These are phyloP conservation scores for Perca fluviatilis DNA, from an alignment of 2,113 vertebrate genomes.

Conservation along the genomic window DNA sequence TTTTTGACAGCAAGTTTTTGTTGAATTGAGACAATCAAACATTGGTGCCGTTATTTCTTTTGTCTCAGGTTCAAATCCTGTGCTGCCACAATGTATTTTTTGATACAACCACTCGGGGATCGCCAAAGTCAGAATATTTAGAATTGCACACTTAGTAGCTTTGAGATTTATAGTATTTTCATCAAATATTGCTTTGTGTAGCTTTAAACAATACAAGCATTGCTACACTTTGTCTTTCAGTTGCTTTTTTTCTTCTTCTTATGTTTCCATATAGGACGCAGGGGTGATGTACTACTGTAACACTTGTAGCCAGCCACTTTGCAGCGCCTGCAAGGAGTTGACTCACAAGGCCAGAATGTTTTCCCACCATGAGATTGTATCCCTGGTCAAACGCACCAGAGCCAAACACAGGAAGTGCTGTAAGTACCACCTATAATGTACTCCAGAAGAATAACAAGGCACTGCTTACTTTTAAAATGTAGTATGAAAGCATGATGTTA, in stretches of 20 bases:
- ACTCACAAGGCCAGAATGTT: slow-evolving; percentile 95
- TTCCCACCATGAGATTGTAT: slow-evolving; percentile 92
- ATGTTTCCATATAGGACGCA: slow-evolving; percentile 81
- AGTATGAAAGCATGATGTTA: neutral
- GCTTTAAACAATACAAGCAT: neutral
- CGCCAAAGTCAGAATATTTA: neutral
- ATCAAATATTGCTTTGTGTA: neutral
- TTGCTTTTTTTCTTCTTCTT: neutral
- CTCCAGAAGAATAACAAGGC: neutral
- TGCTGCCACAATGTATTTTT: neutral
- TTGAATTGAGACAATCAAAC: neutral
- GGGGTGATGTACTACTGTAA: slow-evolving; percentile 94
- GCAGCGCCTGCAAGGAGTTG: slow-evolving; percentile 90
- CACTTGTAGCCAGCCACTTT: slow-evolving; percentile 94
- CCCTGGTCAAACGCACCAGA: slow-evolving; percentile 92
- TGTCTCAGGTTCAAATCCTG: neutral
- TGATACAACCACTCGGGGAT: neutral
- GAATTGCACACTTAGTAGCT: neutral
- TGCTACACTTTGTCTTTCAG: neutral
- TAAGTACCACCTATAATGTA: slow-evolving; percentile 72
- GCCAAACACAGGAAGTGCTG: slow-evolving; percentile 93
- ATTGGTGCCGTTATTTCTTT: neutral
- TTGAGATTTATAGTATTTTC: neutral
- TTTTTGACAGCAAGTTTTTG: neutral
- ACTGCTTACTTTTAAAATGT: neutral